Evolutionary conservation across 2,797 vertebrate species (phyloP).

Genomic region (Sebastes umbrosus): DNA sequence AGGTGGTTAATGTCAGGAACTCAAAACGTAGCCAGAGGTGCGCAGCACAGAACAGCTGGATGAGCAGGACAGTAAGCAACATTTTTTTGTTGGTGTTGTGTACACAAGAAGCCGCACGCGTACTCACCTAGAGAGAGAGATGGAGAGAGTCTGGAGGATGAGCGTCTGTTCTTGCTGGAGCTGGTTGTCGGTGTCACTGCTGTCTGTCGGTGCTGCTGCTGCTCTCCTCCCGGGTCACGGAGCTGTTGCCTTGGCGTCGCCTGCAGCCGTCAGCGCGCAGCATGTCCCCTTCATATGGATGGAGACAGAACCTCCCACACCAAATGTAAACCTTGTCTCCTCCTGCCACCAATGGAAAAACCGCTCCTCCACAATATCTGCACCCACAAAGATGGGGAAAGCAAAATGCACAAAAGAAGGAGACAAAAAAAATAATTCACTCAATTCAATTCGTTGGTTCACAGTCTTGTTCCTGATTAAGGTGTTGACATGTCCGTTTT

Average conservation of each 20-base stretch:
- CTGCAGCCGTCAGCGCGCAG: conserved; percentile 83
- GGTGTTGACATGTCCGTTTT: conserved; percentile 52
- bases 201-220: conserved; percentile 48
- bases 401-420: conserved; percentile 38
- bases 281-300: conserved; percentile 79
- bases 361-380: conserved; percentile 76
- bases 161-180: no score
- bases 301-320: conserved; percentile 64
- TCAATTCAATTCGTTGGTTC: conserved; percentile 1
- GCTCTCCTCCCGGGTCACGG: conserved; percentile 77
- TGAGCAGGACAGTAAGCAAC: conserved; percentile 66
- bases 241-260: conserved; percentile 74
- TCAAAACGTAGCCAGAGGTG: conserved; percentile 70
- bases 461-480: conserved; percentile 23
- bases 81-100: conserved; percentile 51
- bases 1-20: conserved; percentile 70
- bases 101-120: conserved; percentile 68
- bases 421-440: background rate
- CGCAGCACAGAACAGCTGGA: conserved; percentile 74
- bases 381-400: conserved; percentile 58
- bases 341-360: conserved; percentile 49
- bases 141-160: conserved; percentile 48
- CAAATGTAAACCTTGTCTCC: conserved; percentile 48
- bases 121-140: conserved; percentile 72
- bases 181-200: no score